phyloP scores from a whole-genome alignment of 2,113 vertebrate genomes.

The Irena cyanogastra region DNA sequence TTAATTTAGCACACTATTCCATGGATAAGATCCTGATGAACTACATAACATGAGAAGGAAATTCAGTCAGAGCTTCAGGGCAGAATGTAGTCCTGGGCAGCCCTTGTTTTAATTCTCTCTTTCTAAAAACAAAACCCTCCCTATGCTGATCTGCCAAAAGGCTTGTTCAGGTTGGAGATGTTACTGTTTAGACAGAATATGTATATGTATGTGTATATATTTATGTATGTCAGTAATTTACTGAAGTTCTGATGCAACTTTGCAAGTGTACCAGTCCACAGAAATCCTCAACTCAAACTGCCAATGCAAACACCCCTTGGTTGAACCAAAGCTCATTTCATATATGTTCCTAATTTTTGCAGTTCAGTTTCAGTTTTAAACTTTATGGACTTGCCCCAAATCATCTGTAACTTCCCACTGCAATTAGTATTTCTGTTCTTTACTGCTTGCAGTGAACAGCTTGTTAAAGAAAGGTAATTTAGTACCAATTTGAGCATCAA shows the following conservation, averaged over 20 bases:
- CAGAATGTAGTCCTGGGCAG: background rate
- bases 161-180: background rate
- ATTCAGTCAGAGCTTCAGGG: background rate
- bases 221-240: background rate
- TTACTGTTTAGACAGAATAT: background rate
- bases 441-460: background rate
- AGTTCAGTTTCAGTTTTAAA: background rate
- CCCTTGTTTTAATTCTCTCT: background rate
- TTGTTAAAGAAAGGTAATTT: background rate
- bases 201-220: background rate
- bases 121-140: background rate
- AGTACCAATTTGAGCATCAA: background rate
- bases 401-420: background rate
- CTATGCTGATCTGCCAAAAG: background rate
- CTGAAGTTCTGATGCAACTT: background rate
- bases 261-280: background rate
- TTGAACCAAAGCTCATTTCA: background rate
- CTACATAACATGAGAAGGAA: background rate
- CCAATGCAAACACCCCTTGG: background rate
- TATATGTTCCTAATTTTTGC: background rate
- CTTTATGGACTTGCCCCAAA: background rate
- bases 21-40: slow-evolving; percentile 12
- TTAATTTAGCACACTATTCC: background rate
- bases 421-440: background rate
- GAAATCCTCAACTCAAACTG: background rate